A percentile compares a stretch with the other conserved stretches of the same genome.
phyloP scores from a whole-genome alignment of 2,888 invertebrate genomes.

The Drosophila maculinotata region DNA sequence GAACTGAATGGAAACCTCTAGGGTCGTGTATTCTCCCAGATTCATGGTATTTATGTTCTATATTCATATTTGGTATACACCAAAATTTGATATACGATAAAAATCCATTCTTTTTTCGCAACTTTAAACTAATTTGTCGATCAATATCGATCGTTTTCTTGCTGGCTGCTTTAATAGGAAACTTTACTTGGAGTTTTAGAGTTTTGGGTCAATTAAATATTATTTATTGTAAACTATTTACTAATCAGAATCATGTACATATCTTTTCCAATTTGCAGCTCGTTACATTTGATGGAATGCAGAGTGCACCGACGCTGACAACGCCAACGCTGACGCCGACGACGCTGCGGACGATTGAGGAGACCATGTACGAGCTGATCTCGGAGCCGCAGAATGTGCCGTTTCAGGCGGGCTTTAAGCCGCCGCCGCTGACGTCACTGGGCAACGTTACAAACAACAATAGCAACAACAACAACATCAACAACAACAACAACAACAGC shows the following conservation, averaged over 20 bases:
- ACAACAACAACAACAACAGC: background rate
- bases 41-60: too few relatives aligned
- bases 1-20: too few relatives aligned
- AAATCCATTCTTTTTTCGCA: too few relatives aligned
- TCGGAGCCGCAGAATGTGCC: slow-evolving; percentile 90
- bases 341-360: slow-evolving; percentile 95
- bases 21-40: too few relatives aligned
- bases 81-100: too few relatives aligned
- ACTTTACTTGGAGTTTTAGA: too few relatives aligned
- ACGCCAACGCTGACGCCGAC: slow-evolving; percentile 98
- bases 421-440: slow-evolving; percentile 90
- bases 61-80: too few relatives aligned
- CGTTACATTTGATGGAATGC: slow-evolving; percentile 93
- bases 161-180: too few relatives aligned
- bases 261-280: slow-evolving; percentile 87
- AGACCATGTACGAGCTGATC: slow-evolving; percentile 94
- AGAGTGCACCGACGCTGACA: slow-evolving; percentile 95
- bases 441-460: slow-evolving; percentile 34
- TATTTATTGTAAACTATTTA: too few relatives aligned
- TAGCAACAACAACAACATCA: slow-evolving; percentile 10
- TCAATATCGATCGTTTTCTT: too few relatives aligned
- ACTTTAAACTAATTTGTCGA: too few relatives aligned
- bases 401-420: slow-evolving; percentile 97
- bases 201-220: too few relatives aligned
- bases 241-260: background rate